Conservation (phyloP, 2,113 vertebrate species). For the Toxotes chatareus region DNA sequence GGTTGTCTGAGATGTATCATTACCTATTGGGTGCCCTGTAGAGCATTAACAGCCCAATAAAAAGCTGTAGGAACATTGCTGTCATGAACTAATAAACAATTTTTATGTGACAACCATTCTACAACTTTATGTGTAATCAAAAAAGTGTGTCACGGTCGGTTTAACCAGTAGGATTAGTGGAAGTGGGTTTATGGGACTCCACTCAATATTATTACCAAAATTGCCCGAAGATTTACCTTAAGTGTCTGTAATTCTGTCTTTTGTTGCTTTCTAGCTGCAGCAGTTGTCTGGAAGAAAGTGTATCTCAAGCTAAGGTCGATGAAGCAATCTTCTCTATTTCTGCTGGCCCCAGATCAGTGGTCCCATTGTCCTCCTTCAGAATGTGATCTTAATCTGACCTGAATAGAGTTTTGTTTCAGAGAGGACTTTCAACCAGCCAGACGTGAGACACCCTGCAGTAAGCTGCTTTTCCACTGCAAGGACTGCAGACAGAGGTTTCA, state of each 20-base stretch:
- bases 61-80: not conserved
- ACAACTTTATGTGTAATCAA: not conserved
- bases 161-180: slow-evolving; percentile 4
- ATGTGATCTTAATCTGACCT: slow-evolving; percentile 81
- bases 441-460: slow-evolving; percentile 60
- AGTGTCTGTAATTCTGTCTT: slow-evolving; percentile 14
- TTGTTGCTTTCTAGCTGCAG: slow-evolving; percentile 15
- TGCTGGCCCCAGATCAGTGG: slow-evolving; percentile 71
- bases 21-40: not conserved
- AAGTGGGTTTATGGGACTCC: not conserved
- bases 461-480: slow-evolving; percentile 52
- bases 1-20: not conserved
- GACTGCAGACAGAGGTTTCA: slow-evolving; percentile 45
- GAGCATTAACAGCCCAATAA: not conserved
- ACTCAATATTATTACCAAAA: not conserved
- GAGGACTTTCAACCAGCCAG: slow-evolving; percentile 69
- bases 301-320: slow-evolving; percentile 56
- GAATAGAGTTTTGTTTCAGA: slow-evolving; percentile 77
- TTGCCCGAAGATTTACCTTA: not conserved
- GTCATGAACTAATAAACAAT: not conserved
- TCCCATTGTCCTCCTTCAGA: slow-evolving; percentile 74
- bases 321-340: slow-evolving; percentile 74
- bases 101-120: not conserved
- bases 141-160: not conserved
- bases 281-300: slow-evolving; percentile 11